Conservation (phyloP, 2,888 invertebrate genomes). For the Drosophila prostipennis region DNA sequence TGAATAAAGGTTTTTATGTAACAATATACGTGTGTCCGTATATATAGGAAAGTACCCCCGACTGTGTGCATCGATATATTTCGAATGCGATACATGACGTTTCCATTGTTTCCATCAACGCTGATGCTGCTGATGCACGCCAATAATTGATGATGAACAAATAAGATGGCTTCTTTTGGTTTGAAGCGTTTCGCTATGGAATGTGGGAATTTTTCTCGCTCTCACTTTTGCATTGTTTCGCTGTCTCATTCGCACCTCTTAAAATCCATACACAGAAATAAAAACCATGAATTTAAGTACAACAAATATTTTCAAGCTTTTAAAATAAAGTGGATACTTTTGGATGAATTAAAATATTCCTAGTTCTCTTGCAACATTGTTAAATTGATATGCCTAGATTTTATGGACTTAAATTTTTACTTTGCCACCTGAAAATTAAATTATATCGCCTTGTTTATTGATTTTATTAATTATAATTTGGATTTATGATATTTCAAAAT, state of each 20-base stretch:
- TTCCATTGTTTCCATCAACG: slow-evolving; percentile 75
- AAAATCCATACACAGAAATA: slow-evolving; percentile 18
- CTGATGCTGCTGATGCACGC: slow-evolving; percentile 68
- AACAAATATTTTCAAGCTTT: background rate
- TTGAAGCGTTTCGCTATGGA: slow-evolving; percentile 43
- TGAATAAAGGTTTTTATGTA: slow-evolving; percentile 27
- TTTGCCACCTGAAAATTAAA: no score
- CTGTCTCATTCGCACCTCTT: slow-evolving; percentile 17
- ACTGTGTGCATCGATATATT: slow-evolving; percentile 25
- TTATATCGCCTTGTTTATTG: no score
- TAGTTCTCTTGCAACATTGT: no score
- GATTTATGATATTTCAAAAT: no score
- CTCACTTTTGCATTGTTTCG: slow-evolving; percentile 6
- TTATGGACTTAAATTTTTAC: no score
- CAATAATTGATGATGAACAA: slow-evolving; percentile 81
- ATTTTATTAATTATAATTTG: no score
- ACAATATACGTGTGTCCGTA: background rate
- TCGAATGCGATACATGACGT: slow-evolving; percentile 62
- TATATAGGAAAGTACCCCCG: slow-evolving; percentile 5
- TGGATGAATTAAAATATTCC: no score
- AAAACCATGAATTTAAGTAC: background rate
- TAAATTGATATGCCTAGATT: no score
- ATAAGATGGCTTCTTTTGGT: slow-evolving; percentile 78
- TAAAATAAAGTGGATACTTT: no score
- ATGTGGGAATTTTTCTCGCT: slow-evolving; percentile 14